Conservation (phyloP, 2,797 vertebrate genomes). For the Centropyge bicolor region DNA sequence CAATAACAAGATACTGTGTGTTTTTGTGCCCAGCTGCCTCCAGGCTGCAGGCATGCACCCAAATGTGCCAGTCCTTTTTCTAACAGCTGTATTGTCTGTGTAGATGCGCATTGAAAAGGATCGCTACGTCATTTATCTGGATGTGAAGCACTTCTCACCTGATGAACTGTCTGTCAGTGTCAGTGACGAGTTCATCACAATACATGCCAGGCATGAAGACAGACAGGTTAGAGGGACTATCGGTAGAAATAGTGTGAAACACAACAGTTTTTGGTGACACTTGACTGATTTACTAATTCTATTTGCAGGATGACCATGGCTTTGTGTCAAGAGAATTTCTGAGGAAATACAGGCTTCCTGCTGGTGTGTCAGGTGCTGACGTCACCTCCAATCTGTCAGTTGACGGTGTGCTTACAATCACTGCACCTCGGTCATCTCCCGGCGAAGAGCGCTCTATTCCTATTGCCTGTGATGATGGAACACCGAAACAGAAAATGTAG, state of each 20-base stretch:
- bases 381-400: slow-evolving; percentile 92
- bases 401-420: slow-evolving; percentile 93
- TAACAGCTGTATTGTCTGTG: slow-evolving; percentile 40
- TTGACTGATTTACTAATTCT: slow-evolving; percentile 42
- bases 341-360: slow-evolving; percentile 93
- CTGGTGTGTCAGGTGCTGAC: slow-evolving; percentile 87
- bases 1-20: slow-evolving; percentile 20
- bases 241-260: neutral
- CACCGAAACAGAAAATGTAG: slow-evolving; percentile 90
- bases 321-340: slow-evolving; percentile 93
- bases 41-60: neutral
- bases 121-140: slow-evolving; percentile 91
- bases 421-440: slow-evolving; percentile 84
- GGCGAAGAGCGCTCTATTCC: slow-evolving; percentile 89
- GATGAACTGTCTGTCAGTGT: slow-evolving; percentile 93
- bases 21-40: slow-evolving; percentile 15
- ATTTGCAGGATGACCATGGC: slow-evolving; percentile 92
- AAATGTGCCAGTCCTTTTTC: slow-evolving; percentile 7
- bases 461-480: slow-evolving; percentile 90
- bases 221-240: slow-evolving; percentile 86
- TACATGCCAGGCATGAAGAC: slow-evolving; percentile 94
- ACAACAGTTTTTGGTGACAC: neutral
- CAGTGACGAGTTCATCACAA: slow-evolving; percentile 90
- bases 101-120: slow-evolving; percentile 95
- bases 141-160: slow-evolving; percentile 96